phyloP scores from a whole-genome alignment of 2,113 vertebrate species.

The Vicugna pacos region DNA sequence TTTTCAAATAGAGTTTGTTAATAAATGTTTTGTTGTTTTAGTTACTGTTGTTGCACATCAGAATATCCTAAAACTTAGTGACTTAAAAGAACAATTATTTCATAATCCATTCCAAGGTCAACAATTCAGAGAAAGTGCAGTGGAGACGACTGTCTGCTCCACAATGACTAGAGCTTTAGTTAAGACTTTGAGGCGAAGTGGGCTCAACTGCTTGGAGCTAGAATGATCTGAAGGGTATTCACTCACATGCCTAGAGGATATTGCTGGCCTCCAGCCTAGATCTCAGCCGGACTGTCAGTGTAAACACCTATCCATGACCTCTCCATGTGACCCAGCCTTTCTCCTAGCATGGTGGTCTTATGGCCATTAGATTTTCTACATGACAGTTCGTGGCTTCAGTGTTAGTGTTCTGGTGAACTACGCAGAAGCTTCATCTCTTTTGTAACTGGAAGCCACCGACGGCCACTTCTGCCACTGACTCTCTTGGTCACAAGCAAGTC shows the following conservation, averaged over 20 bases:
- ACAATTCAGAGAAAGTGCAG: background rate
- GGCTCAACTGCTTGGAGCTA: background rate
- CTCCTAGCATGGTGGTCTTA: background rate
- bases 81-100: background rate
- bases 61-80: background rate
- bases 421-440: background rate
- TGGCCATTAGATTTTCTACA: background rate
- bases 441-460: background rate
- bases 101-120: background rate
- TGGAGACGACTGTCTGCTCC: background rate
- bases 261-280: background rate
- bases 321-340: background rate
- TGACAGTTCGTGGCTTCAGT: background rate
- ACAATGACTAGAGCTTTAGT: background rate
- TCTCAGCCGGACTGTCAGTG: background rate
- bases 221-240: background rate
- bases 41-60: background rate
- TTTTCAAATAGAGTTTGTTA: conserved; percentile 1
- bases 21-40: background rate
- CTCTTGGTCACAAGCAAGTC: background rate
- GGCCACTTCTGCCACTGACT: background rate
- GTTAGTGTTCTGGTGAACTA: background rate
- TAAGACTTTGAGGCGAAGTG: background rate
- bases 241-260: background rate
- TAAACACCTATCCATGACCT: background rate